Conservation (phyloP, 2,113 vertebrate genomes). For the Anas platyrhynchos region DNA sequence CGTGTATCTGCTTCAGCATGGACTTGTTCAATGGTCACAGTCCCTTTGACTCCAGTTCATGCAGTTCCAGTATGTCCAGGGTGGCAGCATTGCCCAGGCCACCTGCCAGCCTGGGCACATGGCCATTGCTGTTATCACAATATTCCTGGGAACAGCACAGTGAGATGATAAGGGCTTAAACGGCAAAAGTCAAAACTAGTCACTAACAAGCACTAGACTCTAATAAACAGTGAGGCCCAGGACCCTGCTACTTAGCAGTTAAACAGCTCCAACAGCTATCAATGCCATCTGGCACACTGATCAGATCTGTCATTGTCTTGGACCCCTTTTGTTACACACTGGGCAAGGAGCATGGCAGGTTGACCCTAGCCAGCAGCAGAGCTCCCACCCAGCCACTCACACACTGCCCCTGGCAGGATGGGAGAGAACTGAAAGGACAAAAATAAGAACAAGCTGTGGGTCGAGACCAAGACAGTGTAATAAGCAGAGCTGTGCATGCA, state of each 20-base stretch:
- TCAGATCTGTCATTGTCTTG: not conserved
- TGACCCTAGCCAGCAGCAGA: not conserved
- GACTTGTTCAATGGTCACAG: no score
- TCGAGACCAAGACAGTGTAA: not conserved
- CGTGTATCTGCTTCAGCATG: no score
- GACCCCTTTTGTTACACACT: rapidly evolving
- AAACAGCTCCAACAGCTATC: not conserved
- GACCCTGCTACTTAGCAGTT: not conserved
- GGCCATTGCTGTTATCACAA: not conserved
- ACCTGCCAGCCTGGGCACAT: not conserved
- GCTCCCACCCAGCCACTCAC: not conserved
- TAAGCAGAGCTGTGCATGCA: not conserved
- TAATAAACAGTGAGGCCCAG: not conserved
- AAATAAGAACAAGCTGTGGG: not conserved
- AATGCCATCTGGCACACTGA: not conserved
- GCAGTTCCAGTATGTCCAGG: not conserved
- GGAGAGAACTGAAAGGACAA: not conserved
- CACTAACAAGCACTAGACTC: not conserved
- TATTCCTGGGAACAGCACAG: not conserved
- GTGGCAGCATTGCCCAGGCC: not conserved
- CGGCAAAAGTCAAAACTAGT: not conserved
- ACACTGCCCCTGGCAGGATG: not conserved
- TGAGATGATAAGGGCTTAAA: not conserved
- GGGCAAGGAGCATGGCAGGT: not conserved
- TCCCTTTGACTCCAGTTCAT: no score